These are phyloP conservation scores for Limonius californicus DNA, from an alignment of 1,140 invertebrate genomes.

Conservation along the genomic window DNA sequence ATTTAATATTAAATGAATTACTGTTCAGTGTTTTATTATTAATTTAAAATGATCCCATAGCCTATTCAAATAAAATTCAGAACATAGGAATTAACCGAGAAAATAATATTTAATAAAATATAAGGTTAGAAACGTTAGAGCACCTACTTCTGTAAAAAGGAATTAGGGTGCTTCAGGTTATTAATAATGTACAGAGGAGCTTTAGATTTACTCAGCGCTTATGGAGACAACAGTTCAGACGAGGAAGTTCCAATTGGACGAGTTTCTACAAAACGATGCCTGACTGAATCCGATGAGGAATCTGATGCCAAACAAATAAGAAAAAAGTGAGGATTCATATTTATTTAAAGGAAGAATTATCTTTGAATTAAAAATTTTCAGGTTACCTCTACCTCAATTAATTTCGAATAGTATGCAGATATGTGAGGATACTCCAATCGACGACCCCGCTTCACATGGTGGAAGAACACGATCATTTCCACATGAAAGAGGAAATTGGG, in stretches of 20 bases:
- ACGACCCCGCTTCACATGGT: slow-evolving; percentile 59
- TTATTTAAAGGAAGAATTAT: neutral
- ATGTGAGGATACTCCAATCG: slow-evolving; percentile 41
- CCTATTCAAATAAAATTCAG: too few relatives aligned
- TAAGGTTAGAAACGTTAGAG: too few relatives aligned
- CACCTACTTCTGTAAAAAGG: neutral
- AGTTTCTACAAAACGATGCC: slow-evolving; percentile 40
- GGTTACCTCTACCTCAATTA: slow-evolving; percentile 37
- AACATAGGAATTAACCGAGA: too few relatives aligned
- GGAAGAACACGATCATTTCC: slow-evolving; percentile 66
- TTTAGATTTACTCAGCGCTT: slow-evolving; percentile 35
- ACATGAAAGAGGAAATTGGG: slow-evolving; percentile 78
- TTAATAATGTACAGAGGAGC: slow-evolving; percentile 31
- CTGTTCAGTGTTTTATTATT: too few relatives aligned
- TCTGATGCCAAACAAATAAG: neutral
- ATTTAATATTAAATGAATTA: too few relatives aligned
- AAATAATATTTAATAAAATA: too few relatives aligned
- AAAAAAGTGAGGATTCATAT: neutral
- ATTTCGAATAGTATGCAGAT: slow-evolving; percentile 16
- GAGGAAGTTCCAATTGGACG: slow-evolving; percentile 39
- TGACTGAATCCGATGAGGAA: slow-evolving; percentile 23
- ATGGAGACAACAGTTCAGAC: slow-evolving; percentile 38
- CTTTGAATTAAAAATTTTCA: too few relatives aligned
- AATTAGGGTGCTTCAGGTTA: too few relatives aligned
- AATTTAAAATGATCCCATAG: too few relatives aligned